A percentile compares a stretch with the other conserved stretches of the same genome.
Conservation (phyloP, 23 tunicate genomes). For the Clavelina lepadiformis region DNA sequence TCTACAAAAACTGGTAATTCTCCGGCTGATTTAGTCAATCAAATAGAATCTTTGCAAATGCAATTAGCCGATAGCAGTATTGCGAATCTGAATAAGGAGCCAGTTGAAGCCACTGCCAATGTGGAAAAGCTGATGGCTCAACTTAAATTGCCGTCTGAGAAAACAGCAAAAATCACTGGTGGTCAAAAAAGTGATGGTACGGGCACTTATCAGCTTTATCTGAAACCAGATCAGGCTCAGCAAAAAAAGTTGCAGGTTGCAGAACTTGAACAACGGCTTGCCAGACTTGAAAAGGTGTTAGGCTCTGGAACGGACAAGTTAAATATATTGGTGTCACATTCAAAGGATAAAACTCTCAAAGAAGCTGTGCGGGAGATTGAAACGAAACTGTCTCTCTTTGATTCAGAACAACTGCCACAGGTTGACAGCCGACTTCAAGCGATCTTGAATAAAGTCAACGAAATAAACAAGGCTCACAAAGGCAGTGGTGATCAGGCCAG, state of each 20-base stretch:
- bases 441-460: constrained; percentile 76
- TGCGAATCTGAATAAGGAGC: neutral
- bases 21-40: constrained; percentile 4
- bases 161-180: neutral
- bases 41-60: constrained; percentile 26
- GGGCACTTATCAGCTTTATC: constrained; percentile 27
- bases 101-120: constrained; percentile 1
- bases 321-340: constrained; percentile 37
- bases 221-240: constrained; percentile 32
- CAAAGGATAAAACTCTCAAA: constrained; percentile 20
- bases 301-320: constrained; percentile 17
- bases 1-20: neutral
- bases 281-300: constrained; percentile 49
- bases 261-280: constrained; percentile 62
- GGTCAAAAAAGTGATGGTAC: neutral
- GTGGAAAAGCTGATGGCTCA: constrained; percentile 23
- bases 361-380: constrained; percentile 53
- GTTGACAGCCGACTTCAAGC: constrained; percentile 83
- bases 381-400: constrained; percentile 57
- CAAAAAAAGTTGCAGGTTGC: constrained; percentile 17
- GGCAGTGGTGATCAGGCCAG: constrained; percentile 31
- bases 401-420: constrained; percentile 78
- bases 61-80: constrained; percentile 15
- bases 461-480: constrained; percentile 70
- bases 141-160: constrained; percentile 17